Evolutionary conservation across 2,888 invertebrate species (phyloP), one percentile per base, ranked within the genome.

Genomic region (Tortricodes alternella): DNA sequence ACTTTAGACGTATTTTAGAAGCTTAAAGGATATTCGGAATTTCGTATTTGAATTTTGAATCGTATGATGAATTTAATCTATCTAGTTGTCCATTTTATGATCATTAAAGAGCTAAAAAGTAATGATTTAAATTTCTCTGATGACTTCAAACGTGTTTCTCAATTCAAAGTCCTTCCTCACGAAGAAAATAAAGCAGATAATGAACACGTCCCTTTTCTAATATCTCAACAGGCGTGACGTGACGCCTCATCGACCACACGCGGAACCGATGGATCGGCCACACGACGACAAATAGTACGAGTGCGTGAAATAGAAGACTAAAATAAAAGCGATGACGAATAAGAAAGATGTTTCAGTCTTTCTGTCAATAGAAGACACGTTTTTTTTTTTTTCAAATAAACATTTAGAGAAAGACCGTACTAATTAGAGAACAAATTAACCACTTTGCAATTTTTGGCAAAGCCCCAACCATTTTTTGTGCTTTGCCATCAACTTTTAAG

Each of bases 161-260:
- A n/a, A n/a, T 37, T n/a, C 24, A n/a, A 29, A 29, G 29, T 29
- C 29, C 29, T 11, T 29, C 9, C 29, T n/a, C 9, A 5, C 11
- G n/a, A 4, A 29, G 4, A 29, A 29, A 29, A 29, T 29, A 29
- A 29, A 29, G 13, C 11, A 7, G 7, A 9, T 44, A 44, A 44
- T 44, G 11, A 29, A 44, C 16, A 44, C 16, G 18, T 11, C 18
- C 24, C 11, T 39, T 41, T 46, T 15, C 46, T 46, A 53, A 53
- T 38, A 21, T 9, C 29, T 29, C 11, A 49, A 21, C 21, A 34
- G 43, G 27, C 32, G 41, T 23, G 23, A 19, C 27, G 41, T 21
- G 46, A 43, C 15, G 53, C 57, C 55, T 49, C 62, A 59, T 59
- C 43, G 55, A n/a, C 24, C 51, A 51, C 52, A 61, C 39, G 58